A percentile compares a stretch with the other conserved stretches of the same genome.
These are phyloP conservation scores for Lamprologus tigripictilis DNA, from an alignment of 2,113 vertebrate genomes.

Conservation along the genomic window DNA sequence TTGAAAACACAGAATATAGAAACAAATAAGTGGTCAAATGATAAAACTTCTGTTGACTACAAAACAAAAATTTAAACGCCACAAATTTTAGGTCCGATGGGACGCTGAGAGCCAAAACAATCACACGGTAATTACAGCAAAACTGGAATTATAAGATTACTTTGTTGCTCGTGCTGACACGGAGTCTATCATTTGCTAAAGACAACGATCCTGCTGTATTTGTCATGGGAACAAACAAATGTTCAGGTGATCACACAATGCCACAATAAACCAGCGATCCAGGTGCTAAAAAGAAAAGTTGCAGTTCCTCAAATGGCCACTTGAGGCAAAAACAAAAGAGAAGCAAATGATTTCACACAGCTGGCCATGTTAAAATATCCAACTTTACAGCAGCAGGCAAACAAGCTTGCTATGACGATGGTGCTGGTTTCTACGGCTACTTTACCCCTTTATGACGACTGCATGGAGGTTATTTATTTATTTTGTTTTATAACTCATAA, in stretches of 20 bases:
- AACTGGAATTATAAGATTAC: neutral
- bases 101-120: neutral
- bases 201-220: neutral
- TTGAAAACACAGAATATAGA: neutral
- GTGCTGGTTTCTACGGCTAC: rapidly evolving
- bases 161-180: neutral
- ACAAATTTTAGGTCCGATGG: neutral
- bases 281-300: neutral
- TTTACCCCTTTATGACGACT: neutral
- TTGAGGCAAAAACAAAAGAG: neutral
- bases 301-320: neutral
- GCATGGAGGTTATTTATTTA: neutral
- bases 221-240: neutral
- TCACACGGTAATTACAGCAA: neutral
- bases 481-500: neutral
- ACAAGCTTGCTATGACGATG: rapidly evolving
- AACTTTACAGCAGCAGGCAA: neutral
- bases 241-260: rapidly evolving
- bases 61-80: neutral
- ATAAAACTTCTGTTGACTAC: neutral
- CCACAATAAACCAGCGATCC: neutral
- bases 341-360: neutral
- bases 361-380: neutral
- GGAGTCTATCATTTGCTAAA: neutral
- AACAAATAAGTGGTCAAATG: neutral